Evolutionary conservation across 2,888 invertebrate genomes (phyloP).

Genomic region (Spisula solida): DNA sequence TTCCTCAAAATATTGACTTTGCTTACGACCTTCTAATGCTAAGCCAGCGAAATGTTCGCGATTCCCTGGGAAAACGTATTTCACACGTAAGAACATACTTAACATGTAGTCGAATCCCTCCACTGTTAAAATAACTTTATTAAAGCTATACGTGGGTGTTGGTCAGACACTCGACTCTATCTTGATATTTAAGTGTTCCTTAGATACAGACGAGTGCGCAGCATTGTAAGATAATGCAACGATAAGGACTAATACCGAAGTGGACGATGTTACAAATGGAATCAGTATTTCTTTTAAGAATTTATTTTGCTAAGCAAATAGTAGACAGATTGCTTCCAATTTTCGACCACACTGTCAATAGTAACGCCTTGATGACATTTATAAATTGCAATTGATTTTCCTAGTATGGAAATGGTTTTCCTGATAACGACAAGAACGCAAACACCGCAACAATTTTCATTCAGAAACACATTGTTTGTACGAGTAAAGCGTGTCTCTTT

Average conservation of each 20-base stretch:
- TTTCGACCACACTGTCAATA: neutral
- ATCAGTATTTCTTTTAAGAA: conserved; percentile 3
- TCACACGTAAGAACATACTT: no score
- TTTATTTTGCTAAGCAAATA: conserved; percentile 34
- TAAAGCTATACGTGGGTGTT: neutral
- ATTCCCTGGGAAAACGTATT: no score
- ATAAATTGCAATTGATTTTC: neutral
- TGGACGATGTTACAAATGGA: neutral
- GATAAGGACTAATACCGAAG: neutral
- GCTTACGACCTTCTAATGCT: no score
- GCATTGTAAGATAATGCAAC: neutral
- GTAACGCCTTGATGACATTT: neutral
- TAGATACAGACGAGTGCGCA: neutral
- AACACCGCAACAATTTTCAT: neutral
- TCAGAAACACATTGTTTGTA: neutral
- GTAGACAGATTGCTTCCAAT: conserved; percentile 5
- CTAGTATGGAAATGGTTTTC: neutral
- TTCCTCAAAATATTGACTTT: no score
- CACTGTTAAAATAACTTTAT: neutral
- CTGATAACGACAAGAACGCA: neutral
- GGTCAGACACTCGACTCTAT: neutral
- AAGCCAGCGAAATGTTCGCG: no score
- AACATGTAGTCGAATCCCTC: no score
- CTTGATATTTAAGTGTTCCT: neutral
- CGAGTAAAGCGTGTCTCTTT: neutral